Evolutionary conservation across 1,140 invertebrate species (phyloP).

Genomic region (Galleria mellonella): DNA sequence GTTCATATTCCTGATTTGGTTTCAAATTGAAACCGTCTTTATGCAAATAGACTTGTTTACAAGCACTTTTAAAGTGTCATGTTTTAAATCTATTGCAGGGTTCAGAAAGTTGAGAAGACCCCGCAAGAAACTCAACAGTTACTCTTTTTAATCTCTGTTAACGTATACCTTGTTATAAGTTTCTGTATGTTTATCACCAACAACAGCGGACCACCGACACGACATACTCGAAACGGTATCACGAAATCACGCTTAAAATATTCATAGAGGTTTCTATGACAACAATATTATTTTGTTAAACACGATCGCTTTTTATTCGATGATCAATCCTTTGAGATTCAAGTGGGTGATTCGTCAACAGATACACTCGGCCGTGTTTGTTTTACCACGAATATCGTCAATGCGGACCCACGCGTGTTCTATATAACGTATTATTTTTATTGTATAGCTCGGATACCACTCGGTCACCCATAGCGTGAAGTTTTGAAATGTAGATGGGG

Average conservation of each 20-base stretch:
- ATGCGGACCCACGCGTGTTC: conserved; percentile 5
- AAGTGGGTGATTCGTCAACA: not conserved
- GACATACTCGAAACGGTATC: not conserved
- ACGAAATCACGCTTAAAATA: conserved; percentile 8
- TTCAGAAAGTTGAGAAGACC: too few species aligned
- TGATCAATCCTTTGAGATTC: conserved; percentile 24
- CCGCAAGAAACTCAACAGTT: too few species aligned
- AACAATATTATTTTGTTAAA: conserved; percentile 42
- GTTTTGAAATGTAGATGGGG: conserved; percentile 51
- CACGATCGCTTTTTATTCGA: conserved; percentile 33
- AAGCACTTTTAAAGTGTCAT: too few species aligned
- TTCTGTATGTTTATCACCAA: conserved; percentile 30
- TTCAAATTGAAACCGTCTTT: too few species aligned
- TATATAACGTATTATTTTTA: conserved; percentile 8
- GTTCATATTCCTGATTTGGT: too few species aligned
- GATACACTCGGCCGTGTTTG: conserved; percentile 12
- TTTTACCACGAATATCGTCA: conserved; percentile 17
- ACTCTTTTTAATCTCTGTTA: too few species aligned
- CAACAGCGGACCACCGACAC: conserved; percentile 28
- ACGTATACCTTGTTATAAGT: too few species aligned
- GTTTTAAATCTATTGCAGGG: too few species aligned
- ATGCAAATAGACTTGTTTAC: too few species aligned
- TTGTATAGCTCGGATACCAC: not conserved
- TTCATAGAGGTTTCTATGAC: conserved; percentile 28
- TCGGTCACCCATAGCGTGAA: conserved; percentile 36